Evolutionary conservation across 2,113 vertebrate genomes (phyloP).

Genomic region (Peromyscus californicus): DNA sequence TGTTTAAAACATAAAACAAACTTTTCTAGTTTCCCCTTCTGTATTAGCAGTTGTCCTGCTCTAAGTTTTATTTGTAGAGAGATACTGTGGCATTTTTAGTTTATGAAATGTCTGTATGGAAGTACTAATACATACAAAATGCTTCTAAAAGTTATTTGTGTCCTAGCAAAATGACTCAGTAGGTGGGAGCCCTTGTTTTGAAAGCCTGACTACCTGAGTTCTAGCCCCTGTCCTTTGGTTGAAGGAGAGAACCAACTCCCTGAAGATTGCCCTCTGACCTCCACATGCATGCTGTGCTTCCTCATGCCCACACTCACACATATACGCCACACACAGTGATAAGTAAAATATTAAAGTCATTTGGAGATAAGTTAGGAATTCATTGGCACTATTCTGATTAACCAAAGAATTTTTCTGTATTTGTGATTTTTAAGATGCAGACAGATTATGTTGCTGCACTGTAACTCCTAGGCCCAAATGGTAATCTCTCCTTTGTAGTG

Average conservation of each 20-base stretch:
- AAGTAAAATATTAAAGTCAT: not conserved
- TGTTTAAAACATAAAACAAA: constrained; percentile 50
- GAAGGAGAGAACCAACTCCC: not conserved
- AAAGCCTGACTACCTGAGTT: not conserved
- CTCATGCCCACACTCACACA: not conserved
- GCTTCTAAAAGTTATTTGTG: not conserved
- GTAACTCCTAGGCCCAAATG: not conserved
- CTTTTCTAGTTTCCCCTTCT: constrained; percentile 4
- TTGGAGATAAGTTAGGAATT: constrained; percentile 44
- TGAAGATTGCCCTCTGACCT: not conserved
- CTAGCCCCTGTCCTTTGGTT: not conserved
- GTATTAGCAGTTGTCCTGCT: not conserved
- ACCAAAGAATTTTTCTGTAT: constrained; percentile 2
- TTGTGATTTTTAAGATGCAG: not conserved
- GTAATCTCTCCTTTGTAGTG: not conserved
- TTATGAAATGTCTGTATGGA: not conserved
- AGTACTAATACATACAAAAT: not conserved
- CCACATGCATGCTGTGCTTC: not conserved
- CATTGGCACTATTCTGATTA: not conserved
- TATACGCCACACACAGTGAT: not conserved
- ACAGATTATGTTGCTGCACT: not conserved
- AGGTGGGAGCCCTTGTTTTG: not conserved
- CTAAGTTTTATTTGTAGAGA: constrained; percentile 7
- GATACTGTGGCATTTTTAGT: not conserved
- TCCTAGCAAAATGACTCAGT: not conserved